These are phyloP conservation scores for Phrynocephalus versicolor DNA, from an alignment of 2,113 vertebrate species.

Conservation along the genomic window DNA sequence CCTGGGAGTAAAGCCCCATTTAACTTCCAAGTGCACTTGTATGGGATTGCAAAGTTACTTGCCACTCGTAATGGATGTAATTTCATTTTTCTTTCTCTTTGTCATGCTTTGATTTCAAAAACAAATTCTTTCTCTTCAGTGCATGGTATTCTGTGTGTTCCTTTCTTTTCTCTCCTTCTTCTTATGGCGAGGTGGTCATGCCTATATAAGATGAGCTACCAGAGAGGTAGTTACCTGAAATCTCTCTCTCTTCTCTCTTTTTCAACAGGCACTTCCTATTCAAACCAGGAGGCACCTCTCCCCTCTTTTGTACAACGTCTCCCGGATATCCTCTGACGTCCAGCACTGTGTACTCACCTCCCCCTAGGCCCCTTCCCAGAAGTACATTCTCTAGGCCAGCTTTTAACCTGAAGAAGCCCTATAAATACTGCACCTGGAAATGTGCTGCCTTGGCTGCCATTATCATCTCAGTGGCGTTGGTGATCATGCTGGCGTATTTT, in stretches of 20 bases:
- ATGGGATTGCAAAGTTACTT: not conserved
- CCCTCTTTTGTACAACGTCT: conserved; percentile 95
- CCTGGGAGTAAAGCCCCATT: not conserved
- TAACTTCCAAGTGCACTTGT: not conserved
- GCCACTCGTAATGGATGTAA: not conserved
- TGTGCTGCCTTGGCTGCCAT: conserved; percentile 96
- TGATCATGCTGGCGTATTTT: conserved; percentile 95
- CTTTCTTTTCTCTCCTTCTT: not conserved
- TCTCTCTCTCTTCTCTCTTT: conserved; percentile 68
- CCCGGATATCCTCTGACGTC: conserved; percentile 98
- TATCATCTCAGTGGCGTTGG: conserved; percentile 89
- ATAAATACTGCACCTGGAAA: conserved; percentile 98
- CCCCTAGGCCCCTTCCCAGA: conserved; percentile 93
- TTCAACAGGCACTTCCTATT: conserved; percentile 95
- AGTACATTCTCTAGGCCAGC: conserved; percentile 94
- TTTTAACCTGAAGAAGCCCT: conserved; percentile 98
- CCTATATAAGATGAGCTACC: fast-evolving
- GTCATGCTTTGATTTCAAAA: conserved; percentile 26
- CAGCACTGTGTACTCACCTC: conserved; percentile 98
- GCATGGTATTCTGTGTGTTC: conserved; percentile 60
- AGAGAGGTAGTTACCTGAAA: conserved; percentile 40
- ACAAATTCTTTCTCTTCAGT: conserved; percentile 50
- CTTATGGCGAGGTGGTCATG: conserved; percentile 38
- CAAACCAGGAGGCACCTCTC: conserved; percentile 96
- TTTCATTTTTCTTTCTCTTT: conserved; percentile 24